Evolutionary conservation across 2,113 vertebrate genomes (phyloP).

Genomic region (Callipepla squamata): DNA sequence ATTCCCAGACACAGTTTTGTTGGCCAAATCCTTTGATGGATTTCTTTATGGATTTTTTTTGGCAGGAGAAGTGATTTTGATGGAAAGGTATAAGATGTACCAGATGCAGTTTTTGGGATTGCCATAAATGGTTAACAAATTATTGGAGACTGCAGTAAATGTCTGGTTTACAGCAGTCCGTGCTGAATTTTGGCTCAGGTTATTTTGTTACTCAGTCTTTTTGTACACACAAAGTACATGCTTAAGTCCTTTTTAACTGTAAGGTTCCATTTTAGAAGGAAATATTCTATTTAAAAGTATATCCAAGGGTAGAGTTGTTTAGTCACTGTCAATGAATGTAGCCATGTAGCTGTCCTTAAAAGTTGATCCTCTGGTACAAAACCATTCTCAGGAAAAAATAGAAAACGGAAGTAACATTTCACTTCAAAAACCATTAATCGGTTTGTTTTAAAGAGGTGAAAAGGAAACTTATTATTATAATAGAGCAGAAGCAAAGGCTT

Average conservation of each 20-base stretch:
- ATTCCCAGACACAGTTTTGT: constrained; percentile 84
- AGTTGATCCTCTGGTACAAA: neutral
- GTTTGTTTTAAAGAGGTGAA: neutral
- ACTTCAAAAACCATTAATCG: neutral
- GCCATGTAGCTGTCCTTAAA: neutral
- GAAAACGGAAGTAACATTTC: neutral
- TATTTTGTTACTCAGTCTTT: constrained; percentile 11
- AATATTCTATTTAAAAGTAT: neutral
- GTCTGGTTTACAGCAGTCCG: constrained; percentile 66
- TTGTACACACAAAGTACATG: neutral
- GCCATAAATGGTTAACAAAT: constrained; percentile 82
- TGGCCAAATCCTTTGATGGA: constrained; percentile 77
- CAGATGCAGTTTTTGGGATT: constrained; percentile 77
- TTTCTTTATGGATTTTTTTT: constrained; percentile 81
- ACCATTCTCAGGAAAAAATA: neutral
- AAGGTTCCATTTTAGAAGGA: constrained; percentile 25
- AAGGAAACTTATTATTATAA: neutral
- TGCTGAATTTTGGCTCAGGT: constrained; percentile 55
- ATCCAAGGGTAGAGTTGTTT: neutral
- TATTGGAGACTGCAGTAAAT: constrained; percentile 65
- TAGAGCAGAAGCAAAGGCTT: neutral
- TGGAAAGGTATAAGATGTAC: constrained; percentile 76
- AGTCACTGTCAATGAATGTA: neutral
- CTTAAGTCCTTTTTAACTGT: constrained; percentile 39
- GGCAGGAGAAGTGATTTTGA: constrained; percentile 74